Base-by-base conservation (phyloP, 2,797 vertebrate genomes). In the Pseudochirops corinnae region DNA sequence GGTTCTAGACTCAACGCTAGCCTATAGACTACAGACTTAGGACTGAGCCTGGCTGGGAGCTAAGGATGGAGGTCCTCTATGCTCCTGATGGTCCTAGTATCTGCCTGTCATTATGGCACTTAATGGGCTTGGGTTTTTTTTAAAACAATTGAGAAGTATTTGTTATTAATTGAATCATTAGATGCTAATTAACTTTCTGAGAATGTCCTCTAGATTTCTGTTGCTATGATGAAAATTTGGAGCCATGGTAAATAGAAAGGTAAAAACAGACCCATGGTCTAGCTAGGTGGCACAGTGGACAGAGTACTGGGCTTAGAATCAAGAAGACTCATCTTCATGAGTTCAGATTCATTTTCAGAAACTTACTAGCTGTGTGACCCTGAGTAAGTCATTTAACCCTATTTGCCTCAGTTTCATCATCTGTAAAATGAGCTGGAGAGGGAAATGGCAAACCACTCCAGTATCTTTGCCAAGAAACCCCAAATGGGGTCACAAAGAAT, bases 171-270 rank as follows among this genome's bases (percentile, higher is more conserved):
- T 53, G 11, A 33, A 93, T 95, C 55, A 92, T 5, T 90, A 16
- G 52, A 31, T 95, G 93, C 33, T 94, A 90, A 14, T 94, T 95
- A 94, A 92, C 96, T 96, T 95, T 93, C 0, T 46, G 92, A 96
- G 93, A 96, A 92, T 91, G 10, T 56, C 56, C 97, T 46, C 21
- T 10, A 46, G 18, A 46, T 82, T 82, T 82, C 74, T 74, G 67
- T n/a, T 74, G 2, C 67, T 74, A 39, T 74, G 7, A 5, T 39
- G 33, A 74, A 39, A 74, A 24, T 96, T 93, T 97, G 96, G 55
- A 97, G 56, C 29, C 56, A 87, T 93, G 82, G 13, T 57, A 96
- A 98, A 97, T 2, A 94, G 92, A 93, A 87, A 97, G 95, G 93
- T 87, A 97, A 93, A 67, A 94, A 14, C 58, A 93, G 29, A 50